A percentile compares a stretch with the other conserved stretches of the same genome.
phyloP scores from a whole-genome alignment of 2,888 invertebrate genomes.

The Phania funesta region DNA sequence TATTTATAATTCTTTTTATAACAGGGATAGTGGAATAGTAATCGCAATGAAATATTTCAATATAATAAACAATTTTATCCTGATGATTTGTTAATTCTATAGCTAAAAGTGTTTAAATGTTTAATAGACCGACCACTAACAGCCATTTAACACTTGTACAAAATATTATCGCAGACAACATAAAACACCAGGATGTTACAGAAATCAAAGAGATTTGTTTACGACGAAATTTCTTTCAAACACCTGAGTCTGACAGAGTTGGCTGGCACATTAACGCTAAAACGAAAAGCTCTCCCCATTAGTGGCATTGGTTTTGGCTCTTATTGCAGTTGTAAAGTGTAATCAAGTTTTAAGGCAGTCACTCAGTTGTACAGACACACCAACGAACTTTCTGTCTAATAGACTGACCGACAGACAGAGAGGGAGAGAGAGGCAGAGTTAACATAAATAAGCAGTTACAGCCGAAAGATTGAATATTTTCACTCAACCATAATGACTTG shows the following conservation, averaged over 20 bases:
- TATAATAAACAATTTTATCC: background rate
- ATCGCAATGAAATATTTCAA: background rate
- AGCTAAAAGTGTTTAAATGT: slow-evolving; percentile 19
- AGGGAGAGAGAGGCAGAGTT: too few relatives aligned
- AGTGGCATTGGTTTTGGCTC: too few relatives aligned
- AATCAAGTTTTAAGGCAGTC: slow-evolving; percentile 36
- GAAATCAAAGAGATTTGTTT: slow-evolving; percentile 64
- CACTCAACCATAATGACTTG: slow-evolving; percentile 70
- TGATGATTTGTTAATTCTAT: slow-evolving; percentile 55
- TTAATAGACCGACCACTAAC: slow-evolving; percentile 65
- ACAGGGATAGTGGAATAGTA: too few relatives aligned
- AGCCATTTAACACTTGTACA: slow-evolving; percentile 54
- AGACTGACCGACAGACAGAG: background rate
- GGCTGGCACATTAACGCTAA: background rate
- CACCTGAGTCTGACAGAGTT: slow-evolving; percentile 56
- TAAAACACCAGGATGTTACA: slow-evolving; percentile 53
- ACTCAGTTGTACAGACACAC: background rate
- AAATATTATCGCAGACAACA: slow-evolving; percentile 52
- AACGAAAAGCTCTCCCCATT: slow-evolving; percentile 18
- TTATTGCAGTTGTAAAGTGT: too few relatives aligned
- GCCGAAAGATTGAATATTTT: slow-evolving; percentile 63
- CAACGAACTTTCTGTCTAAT: too few relatives aligned
- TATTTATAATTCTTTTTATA: too few relatives aligned
- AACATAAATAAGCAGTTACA: slow-evolving; percentile 11
- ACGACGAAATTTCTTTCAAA: slow-evolving; percentile 12